These are phyloP conservation scores for Alloplasta piceator DNA, from an alignment of 2,888 invertebrate genomes.

Conservation along the genomic window DNA sequence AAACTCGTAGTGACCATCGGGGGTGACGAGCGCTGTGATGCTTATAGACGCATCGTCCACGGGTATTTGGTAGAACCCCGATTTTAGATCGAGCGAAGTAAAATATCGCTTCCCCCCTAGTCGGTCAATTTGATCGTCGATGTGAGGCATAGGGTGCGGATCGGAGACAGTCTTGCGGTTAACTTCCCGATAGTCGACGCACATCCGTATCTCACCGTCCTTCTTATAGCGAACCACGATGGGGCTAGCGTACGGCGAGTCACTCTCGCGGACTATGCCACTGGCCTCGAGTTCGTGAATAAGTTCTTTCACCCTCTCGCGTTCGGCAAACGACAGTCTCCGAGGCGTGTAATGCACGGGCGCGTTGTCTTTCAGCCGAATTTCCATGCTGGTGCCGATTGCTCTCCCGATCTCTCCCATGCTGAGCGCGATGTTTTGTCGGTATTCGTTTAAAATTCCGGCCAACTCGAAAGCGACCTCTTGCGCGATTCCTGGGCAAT, in stretches of 20 bases:
- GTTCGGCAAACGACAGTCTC: conserved; percentile 61
- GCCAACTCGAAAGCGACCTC: neutral
- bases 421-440: neutral
- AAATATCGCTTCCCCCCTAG: conserved; percentile 72
- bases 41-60: conserved; percentile 44
- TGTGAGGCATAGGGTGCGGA: conserved; percentile 77
- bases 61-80: conserved; percentile 66
- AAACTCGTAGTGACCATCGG: conserved; percentile 50
- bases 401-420: conserved; percentile 26
- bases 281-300: conserved; percentile 60
- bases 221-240: conserved; percentile 70
- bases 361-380: conserved; percentile 55
- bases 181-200: conserved; percentile 72
- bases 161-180: conserved; percentile 76
- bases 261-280: conserved; percentile 65
- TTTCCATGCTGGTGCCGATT: conserved; percentile 60
- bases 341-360: conserved; percentile 65
- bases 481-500: neutral
- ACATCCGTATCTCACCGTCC: conserved; percentile 66
- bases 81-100: conserved; percentile 74
- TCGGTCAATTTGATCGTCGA: conserved; percentile 78
- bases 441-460: conserved; percentile 3
- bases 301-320: conserved; percentile 62
- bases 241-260: conserved; percentile 69
- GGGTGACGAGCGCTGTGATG: conserved; percentile 51